Evolutionary conservation across 2,888 invertebrate genomes (phyloP), one percentile per base, ranked within the genome.

Genomic region (Tethea ocularis): DNA sequence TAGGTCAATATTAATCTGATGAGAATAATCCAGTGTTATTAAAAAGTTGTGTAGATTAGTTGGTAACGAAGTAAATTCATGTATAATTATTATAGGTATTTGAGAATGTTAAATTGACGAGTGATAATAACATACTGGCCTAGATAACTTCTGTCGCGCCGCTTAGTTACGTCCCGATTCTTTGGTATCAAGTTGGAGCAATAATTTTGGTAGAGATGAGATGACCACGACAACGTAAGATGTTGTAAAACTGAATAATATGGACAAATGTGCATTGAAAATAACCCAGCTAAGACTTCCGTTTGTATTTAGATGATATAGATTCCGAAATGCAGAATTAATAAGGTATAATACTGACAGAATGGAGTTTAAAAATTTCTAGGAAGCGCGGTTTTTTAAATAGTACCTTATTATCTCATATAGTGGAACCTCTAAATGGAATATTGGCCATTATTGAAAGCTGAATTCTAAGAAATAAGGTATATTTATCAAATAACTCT

Each of bases 1-100:
- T 80, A 81, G 80, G 79, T 83, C 80, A 84, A 83, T 82, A 83
- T 83, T 81, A 83, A 83, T 84, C 81, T 82, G 82, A 80, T 74
- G 71, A 67, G 67, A 78, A 74, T 80, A 86, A 82, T 88, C 83
- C 84, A 84, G 79, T 87, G 88, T 90, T 86, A 86, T 83, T 71
- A 61, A 83, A 29, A 80, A 82, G 82, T 91, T 89, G 87, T 86
- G 88, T 91, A 89, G 88, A 84, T 67, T 72, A 80, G 79, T 73
- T 75, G 77, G 78, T 83, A 84, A 82, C 74, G 68, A 72, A 77
- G 75, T 82, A 79, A 80, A 78, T 78, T 79, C 80, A 76, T 80
- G 77, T 80, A 80, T 78, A 78, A 75, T 74, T 67, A 75, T 75
- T 70, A 77, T 73, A 72, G 65, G 76, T 76, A 73, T 77, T 77